Evolutionary conservation across 2,113 vertebrate species (phyloP), one percentile per base, ranked within the genome.

Genomic region (Lampris incognitus): DNA sequence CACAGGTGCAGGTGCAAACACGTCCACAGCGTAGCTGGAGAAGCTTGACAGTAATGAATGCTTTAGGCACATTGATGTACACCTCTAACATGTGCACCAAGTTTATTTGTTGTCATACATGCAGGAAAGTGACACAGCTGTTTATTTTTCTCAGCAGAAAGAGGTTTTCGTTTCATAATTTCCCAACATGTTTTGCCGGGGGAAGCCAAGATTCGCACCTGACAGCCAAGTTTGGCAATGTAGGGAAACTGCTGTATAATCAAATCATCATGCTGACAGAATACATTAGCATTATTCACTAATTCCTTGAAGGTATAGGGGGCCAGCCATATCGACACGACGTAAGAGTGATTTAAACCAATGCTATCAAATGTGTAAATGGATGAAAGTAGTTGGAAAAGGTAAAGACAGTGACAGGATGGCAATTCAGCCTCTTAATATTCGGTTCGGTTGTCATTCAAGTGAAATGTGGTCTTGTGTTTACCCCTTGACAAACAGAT

Each of bases 381-480:
- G 24, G 24, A 24, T 24, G 24, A 24, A 24, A 24, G 24, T 46
- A 5, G 7, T 54, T 54, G 51, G 3, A 54, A 54, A 3, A 54
- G 11, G 51, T 54, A 11, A 1, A 11, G 9, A 54, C 7, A 46
- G 44, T 46, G 7, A 46, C 4, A 46, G 44, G 44, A 46, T 46
- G 7, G 7, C 44, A 58, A 9, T 58, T 58, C 36, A 37, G 39
- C 9, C 38, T 58, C 9, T 10, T 3, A 39, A 38, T 39, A 58
- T 44, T 58, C 62, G 57, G 39, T 38, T 76, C 55, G 69, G 36
- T 8, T 80, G 24, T 49, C 61, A 74, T 46, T 46, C 37, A n/a
- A 11, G 2, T 78, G 63, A 66, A 10, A 46, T 66, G 40, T 13
- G 24, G 55, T 1, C 6, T 5, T n/a, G 0, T 42, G 51, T 60